These are phyloP conservation scores for Acridotheres tristis DNA, from an alignment of 2,797 vertebrate genomes.

Conservation along the genomic window DNA sequence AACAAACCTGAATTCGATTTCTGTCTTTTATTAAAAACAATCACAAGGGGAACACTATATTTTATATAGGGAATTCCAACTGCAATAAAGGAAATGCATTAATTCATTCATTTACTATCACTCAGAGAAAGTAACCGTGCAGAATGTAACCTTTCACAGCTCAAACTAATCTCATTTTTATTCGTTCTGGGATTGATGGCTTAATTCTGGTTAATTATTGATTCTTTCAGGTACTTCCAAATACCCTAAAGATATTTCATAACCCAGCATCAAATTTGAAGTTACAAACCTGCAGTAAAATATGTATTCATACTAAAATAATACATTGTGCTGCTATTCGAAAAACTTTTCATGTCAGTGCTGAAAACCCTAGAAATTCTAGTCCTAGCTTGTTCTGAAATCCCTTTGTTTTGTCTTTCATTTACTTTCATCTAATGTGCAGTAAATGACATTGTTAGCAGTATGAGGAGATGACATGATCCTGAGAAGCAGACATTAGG, in stretches of 20 bases:
- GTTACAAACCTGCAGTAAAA: background rate
- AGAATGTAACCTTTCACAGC: slow-evolving; percentile 22
- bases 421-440: background rate
- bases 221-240: background rate
- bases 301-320: background rate
- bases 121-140: slow-evolving; percentile 22
- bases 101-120: slow-evolving; percentile 36
- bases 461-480: background rate
- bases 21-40: slow-evolving; percentile 59
- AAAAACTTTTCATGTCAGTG: background rate
- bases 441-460: background rate
- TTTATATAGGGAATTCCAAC: slow-evolving; percentile 60
- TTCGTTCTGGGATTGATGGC: slow-evolving; percentile 38
- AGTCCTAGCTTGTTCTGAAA: background rate
- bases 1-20: slow-evolving; percentile 27
- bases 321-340: background rate
- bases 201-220: slow-evolving; percentile 32
- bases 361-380: background rate
- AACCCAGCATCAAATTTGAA: background rate
- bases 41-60: slow-evolving; percentile 55
- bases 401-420: background rate
- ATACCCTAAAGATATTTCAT: background rate
- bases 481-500: background rate
- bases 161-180: slow-evolving; percentile 43
- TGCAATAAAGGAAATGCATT: slow-evolving; percentile 53